Conservation (phyloP, 2,888 invertebrate genomes). For the Meteorus cinctellus region DNA sequence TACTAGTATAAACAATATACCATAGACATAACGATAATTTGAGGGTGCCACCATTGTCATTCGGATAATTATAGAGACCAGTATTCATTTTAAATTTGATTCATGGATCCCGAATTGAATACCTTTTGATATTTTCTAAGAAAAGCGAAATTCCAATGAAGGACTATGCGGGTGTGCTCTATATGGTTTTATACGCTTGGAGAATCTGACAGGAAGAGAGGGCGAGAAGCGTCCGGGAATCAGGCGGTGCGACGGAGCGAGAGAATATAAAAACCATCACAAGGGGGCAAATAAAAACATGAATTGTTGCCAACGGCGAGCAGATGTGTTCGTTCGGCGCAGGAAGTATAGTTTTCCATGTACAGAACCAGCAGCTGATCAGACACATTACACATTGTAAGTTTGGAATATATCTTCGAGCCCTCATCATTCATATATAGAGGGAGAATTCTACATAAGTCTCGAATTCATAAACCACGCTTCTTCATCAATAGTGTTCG, state of each 20-base stretch:
- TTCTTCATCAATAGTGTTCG: no score
- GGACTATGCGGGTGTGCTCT: not conserved
- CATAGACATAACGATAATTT: no score
- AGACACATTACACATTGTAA: conserved; percentile 45
- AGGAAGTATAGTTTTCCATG: conserved; percentile 68
- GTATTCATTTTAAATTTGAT: not conserved
- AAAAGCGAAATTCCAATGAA: not conserved
- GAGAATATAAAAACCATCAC: not conserved
- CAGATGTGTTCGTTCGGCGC: conserved; percentile 67
- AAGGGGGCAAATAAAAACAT: not conserved
- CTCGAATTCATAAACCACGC: no score
- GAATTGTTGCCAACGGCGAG: conserved; percentile 48
- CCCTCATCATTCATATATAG: not conserved
- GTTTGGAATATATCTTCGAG: conserved; percentile 9
- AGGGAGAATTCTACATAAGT: not conserved
- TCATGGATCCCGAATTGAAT: not conserved
- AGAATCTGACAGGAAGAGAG: conserved; percentile 23
- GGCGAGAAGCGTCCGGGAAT: not conserved
- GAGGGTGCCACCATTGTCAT: no score
- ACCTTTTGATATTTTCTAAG: not conserved
- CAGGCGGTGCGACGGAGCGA: not conserved
- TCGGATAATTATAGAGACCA: no score
- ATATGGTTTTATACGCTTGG: not conserved
- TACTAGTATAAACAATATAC: no score
- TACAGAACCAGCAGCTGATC: conserved; percentile 59